Conservation (phyloP, 1,140 invertebrate species). For the Zaprionus camerounensis region DNA sequence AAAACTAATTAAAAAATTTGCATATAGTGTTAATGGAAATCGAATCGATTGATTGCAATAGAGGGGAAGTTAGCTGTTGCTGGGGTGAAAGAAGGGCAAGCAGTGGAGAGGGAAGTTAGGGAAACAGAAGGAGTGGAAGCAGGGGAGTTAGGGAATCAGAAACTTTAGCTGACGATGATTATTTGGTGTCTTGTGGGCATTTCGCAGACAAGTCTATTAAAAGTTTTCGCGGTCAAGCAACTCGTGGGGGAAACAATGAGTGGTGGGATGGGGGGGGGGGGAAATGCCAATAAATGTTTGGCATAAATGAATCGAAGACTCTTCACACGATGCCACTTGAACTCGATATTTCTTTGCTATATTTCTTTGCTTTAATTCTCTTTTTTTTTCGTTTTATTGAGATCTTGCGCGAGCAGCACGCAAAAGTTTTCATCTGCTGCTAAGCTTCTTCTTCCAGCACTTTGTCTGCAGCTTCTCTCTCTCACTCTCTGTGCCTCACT, state of each 20-base stretch:
- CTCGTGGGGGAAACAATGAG: background rate
- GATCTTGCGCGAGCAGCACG: background rate
- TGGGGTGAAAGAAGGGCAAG: no score
- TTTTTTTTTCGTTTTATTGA: background rate
- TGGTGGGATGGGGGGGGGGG: background rate
- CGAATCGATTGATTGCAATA: conserved; percentile 30
- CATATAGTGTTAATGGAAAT: conserved; percentile 38
- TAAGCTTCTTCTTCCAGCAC: background rate
- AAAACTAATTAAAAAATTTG: conserved; percentile 31
- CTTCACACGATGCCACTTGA: conserved; percentile 1
- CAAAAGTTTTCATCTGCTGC: conserved; percentile 8
- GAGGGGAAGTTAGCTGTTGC: no score
- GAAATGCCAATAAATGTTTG: conserved; percentile 6
- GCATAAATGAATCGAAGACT: conserved; percentile 3
- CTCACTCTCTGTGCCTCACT: background rate
- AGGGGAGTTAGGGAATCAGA: background rate
- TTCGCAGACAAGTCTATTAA: conserved; percentile 28
- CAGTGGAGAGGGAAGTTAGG: no score
- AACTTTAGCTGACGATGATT: conserved; percentile 1
- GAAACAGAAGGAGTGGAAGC: no score
- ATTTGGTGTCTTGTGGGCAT: conserved; percentile 17
- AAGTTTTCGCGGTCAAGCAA: conserved; percentile 12
- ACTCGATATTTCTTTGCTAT: background rate
- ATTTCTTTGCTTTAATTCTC: background rate
- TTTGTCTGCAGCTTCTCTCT: background rate